A percentile compares a stretch with the other conserved stretches of the same genome.
Evolutionary conservation across 2,113 vertebrate genomes (phyloP).

Genomic region (Dipodomys ordii): DNA sequence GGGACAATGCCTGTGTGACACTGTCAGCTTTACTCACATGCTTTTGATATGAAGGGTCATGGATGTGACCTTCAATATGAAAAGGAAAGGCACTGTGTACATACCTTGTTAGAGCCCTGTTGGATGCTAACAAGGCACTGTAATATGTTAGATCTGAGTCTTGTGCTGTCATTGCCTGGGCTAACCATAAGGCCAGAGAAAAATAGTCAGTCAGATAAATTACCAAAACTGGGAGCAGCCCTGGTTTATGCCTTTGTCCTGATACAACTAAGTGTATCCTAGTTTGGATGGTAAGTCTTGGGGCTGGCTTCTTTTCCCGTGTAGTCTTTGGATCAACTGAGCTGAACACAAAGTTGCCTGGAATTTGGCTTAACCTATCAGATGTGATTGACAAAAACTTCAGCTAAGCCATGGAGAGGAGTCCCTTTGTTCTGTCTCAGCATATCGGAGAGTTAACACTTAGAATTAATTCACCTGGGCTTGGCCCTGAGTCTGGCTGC

Average conservation of each 20-base stretch:
- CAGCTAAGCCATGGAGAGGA: background rate
- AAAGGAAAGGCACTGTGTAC: rapidly evolving
- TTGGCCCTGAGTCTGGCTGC: background rate
- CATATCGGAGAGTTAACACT: background rate
- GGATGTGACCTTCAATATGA: too few relatives aligned
- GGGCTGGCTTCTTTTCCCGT: background rate
- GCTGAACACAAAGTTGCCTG: background rate
- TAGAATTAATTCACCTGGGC: background rate
- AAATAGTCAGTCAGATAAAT: background rate
- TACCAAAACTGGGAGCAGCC: background rate
- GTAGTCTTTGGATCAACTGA: background rate
- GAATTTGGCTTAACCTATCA: background rate
- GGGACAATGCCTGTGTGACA: background rate
- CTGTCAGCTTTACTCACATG: background rate
- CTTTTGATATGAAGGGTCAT: background rate
- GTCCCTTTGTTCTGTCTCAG: background rate
- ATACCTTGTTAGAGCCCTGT: background rate
- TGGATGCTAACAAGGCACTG: background rate
- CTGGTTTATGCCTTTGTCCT: background rate
- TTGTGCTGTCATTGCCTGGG: background rate
- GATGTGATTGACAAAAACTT: background rate
- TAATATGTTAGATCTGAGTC: background rate
- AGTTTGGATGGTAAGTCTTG: background rate
- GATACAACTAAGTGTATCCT: background rate
- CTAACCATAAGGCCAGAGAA: background rate